Base-by-base conservation (phyloP, 2,888 invertebrate genomes). In the Omphaloscelis lunosa region DNA sequence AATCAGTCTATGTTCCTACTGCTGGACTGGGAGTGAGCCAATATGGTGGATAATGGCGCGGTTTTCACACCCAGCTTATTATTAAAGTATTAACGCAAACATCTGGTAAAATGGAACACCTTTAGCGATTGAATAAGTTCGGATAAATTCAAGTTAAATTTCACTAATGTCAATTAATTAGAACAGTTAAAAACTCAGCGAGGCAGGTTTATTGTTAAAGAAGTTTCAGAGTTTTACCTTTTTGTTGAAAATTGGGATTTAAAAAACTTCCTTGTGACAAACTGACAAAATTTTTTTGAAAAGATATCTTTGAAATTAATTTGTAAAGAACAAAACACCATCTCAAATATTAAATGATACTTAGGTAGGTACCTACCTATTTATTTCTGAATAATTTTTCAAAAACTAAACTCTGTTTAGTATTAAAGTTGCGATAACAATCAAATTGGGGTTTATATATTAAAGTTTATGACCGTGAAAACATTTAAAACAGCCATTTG, bases 381-480 rank as follows among this genome's bases (percentile, higher is more conserved):
- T 34, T 59, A 3, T 29, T 63, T 34, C 8, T 15, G 2, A 12
- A 63, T 45, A 39, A 29, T 11, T 0, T 67, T 74, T 56, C 15
- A 41, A 56, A 67, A 9, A 41, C 29, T 15, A 51, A 48, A 45
- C 51, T 51, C 62, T 58, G 51, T 61, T 72, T 11, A 58, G 12
- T 53, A 29, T 56, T 34, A n/a, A 56, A 63, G 59, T 23, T 17
- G 20, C 17, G 65, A 73, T 69, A 61, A 41, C 20, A 27, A 79
- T 79, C 72, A 69, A 48, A 45, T 3, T 17, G 27, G 41, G 0
- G 12, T 84, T 82, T 71, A 45, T n/a, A 72, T 53, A 58, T 66
- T n/a, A 12, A 48, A 71, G 48, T 82, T 84, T 84, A 84, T 61
- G 51, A 85, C 75, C 81, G 68, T 85, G 59, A 80, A 84, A 82